Base-by-base conservation (phyloP, 2,797 vertebrate genomes). In the Notolepis coatsorum region DNA sequence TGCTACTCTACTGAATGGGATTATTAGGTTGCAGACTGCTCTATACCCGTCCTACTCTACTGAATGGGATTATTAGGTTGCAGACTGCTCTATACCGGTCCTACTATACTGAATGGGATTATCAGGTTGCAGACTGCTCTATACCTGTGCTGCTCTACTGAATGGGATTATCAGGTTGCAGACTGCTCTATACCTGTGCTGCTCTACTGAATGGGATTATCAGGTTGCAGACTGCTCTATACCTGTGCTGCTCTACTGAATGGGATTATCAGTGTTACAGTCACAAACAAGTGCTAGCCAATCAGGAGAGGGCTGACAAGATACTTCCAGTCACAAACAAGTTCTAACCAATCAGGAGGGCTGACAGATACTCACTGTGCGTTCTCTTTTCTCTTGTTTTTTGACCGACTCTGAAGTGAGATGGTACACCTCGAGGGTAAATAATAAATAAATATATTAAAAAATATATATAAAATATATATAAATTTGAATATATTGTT, bases 221-320 rank as follows among this genome's bases (percentile, higher is more conserved):
- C 18, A 71, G 35, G 31, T 57, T 49, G 64, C 2, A 56, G 43
- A 10, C 21, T 6, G 8, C 25, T 61, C 38, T 61, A 30, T 48
- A 45, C 12, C 31, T 57, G 31, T n/a, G 54, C 42, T 46, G 12
- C 13, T 30, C 9, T 28, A 45, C 12, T 30, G 15, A 24, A 23
- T 35, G 4, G 43, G 65, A 49, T 30, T 23, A 30, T 65, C 18
- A 71, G 35, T n/a, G 47, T 7, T 28, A 56, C 23, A 41, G 8
- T 52, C n/a, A 47, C 8, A 17, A 18, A 66, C 20, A 51, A 25
- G 4, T 23, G 20, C 5, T 39, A 54, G 17, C 45, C 15, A 28
- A 10, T 45, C 7, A 20, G 12, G 9, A 17, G 9, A 65, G 10
- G n/a, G 20, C 30, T 37, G 20, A 35, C 3, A 7, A 37, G 66